Percentiles rank a stretch among this genome's conserved stretches.
Conservation (phyloP, 2,888 invertebrate genomes). For the Drosophila hamatofila region DNA sequence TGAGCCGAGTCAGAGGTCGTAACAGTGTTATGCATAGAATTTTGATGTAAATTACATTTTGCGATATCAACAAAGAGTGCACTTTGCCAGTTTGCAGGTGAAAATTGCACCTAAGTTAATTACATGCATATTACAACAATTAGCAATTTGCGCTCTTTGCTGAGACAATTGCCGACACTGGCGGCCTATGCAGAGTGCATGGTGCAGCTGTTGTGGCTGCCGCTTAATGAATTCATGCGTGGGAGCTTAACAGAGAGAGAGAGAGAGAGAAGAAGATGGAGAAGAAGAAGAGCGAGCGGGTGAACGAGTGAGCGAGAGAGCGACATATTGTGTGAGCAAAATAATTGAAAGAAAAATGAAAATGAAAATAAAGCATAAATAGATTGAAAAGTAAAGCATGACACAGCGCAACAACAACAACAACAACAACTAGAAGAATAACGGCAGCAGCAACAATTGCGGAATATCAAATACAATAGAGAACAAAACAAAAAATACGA, state of each 20-base stretch:
- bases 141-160: slow-evolving; percentile 37
- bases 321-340: background rate
- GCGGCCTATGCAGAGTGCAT: slow-evolving; percentile 21
- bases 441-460: slow-evolving; percentile 33
- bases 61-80: background rate
- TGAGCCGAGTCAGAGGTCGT: background rate
- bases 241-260: slow-evolving; percentile 22
- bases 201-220: slow-evolving; percentile 1
- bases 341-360: slow-evolving; percentile 53
- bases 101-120: slow-evolving; percentile 36
- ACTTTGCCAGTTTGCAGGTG: slow-evolving; percentile 20
- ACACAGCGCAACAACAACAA: slow-evolving; percentile 22
- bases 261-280: too few species aligned
- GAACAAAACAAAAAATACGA: slow-evolving; percentile 14
- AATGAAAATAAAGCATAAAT: slow-evolving; percentile 70
- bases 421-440: background rate
- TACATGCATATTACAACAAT: slow-evolving; percentile 45
- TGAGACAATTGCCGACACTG: slow-evolving; percentile 28
- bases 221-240: slow-evolving; percentile 25
- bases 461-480: slow-evolving; percentile 48
- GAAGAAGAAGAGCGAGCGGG: background rate
- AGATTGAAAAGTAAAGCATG: slow-evolving; percentile 64
- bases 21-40: background rate
- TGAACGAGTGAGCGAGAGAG: slow-evolving; percentile 3
- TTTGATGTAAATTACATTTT: slow-evolving; percentile 4